Evolutionary conservation across 2,888 invertebrate genomes (phyloP).

Genomic region (Drosophila neotestacea): DNA sequence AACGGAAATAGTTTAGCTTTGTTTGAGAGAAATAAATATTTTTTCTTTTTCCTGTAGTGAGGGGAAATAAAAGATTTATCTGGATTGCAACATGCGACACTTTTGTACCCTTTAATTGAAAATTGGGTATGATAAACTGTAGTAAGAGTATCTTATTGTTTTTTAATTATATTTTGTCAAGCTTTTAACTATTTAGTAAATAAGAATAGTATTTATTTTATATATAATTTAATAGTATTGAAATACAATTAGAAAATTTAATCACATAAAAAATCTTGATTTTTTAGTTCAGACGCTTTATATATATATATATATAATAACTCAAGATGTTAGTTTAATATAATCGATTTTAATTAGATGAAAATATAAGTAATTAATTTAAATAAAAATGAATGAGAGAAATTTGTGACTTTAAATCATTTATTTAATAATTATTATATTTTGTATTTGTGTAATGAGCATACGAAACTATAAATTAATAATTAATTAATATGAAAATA

Average conservation of each 20-base stretch:
- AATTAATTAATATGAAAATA: background rate
- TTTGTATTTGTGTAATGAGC: too few relatives aligned
- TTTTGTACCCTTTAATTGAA: background rate
- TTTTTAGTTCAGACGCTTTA: too few relatives aligned
- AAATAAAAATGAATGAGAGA: background rate
- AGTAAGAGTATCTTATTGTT: too few relatives aligned
- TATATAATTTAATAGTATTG: too few relatives aligned
- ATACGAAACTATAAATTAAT: background rate
- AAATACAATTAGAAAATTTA: too few relatives aligned
- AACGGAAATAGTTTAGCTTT: constrained; percentile 13
- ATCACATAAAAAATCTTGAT: too few relatives aligned
- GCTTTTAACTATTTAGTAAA: background rate
- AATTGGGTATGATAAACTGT: background rate
- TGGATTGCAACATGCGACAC: constrained; percentile 2
- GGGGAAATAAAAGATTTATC: constrained; percentile 10
- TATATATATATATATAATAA: too few relatives aligned
- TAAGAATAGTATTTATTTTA: too few relatives aligned
- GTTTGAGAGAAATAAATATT: constrained; percentile 2
- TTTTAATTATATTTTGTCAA: background rate
- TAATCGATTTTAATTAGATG: background rate
- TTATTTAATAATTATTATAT: too few relatives aligned
- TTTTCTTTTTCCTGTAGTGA: constrained; percentile 8
- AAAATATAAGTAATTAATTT: background rate
- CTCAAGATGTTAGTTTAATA: too few relatives aligned
- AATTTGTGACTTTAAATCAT: too few relatives aligned